phyloP scores from a whole-genome alignment of 2,113 vertebrate species.

The Megaceryle maxima region DNA sequence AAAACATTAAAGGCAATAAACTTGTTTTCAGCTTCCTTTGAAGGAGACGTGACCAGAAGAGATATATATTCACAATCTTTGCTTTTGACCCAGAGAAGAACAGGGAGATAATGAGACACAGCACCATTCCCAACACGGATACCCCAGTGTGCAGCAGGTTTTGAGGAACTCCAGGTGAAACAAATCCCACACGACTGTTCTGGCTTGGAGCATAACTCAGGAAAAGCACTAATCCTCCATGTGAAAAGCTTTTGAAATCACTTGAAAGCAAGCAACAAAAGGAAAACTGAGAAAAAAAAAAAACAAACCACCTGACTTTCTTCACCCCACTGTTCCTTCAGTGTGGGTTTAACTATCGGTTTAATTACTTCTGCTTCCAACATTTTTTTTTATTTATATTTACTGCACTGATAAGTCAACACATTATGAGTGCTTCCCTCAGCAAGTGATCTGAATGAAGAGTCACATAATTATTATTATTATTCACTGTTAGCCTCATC shows the following conservation, averaged over 20 bases:
- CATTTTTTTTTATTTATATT: background rate
- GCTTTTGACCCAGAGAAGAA: background rate
- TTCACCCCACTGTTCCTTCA: background rate
- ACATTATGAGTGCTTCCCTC: constrained; percentile 19
- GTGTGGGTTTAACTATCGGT: constrained; percentile 35
- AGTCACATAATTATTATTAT: background rate
- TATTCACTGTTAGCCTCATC: background rate
- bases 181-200: background rate
- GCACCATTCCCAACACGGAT: background rate
- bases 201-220: background rate
- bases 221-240: background rate
- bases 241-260: constrained; percentile 41
- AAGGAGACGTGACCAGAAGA: background rate
- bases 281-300: background rate
- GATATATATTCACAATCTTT: background rate
- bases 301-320: background rate
- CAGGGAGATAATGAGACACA: background rate
- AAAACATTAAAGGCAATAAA: background rate
- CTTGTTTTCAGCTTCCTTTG: background rate
- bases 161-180: background rate
- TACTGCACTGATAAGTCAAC: constrained; percentile 38
- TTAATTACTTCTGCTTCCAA: constrained; percentile 52
- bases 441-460: background rate
- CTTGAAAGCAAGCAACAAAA: constrained; percentile 42
- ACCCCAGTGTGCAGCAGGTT: fast-evolving